Evolutionary conservation across 1,140 invertebrate species (phyloP).

Genomic region (Matsumurasca onukii): DNA sequence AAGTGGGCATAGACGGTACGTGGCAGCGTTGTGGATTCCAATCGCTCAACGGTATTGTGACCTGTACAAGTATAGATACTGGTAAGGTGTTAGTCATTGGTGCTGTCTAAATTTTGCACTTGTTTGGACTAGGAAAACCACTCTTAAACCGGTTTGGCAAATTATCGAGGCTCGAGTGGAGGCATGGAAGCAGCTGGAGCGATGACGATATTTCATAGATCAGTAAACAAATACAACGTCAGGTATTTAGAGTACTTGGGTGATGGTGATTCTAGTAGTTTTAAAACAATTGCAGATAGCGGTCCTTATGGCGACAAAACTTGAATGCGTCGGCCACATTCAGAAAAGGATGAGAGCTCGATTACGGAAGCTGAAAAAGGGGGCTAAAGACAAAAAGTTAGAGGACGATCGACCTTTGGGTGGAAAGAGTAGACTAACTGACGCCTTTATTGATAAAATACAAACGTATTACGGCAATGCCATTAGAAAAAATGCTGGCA

Average conservation of each 20-base stretch:
- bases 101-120: slow-evolving; percentile 10
- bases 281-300: not conserved
- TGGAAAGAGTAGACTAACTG: not conserved
- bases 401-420: not conserved
- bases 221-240: too few relatives aligned
- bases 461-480: slow-evolving; percentile 31
- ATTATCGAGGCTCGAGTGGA: slow-evolving; percentile 21
- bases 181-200: too few relatives aligned
- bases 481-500: slow-evolving; percentile 8
- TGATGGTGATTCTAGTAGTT: too few relatives aligned
- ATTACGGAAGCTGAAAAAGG: slow-evolving; percentile 9
- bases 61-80: slow-evolving; percentile 23
- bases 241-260: too few relatives aligned
- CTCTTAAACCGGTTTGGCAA: slow-evolving; percentile 7
- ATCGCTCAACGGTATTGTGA: too few relatives aligned
- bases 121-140: slow-evolving; percentile 20
- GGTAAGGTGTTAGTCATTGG: slow-evolving; percentile 20
- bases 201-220: too few relatives aligned
- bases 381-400: not conserved
- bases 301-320: slow-evolving; percentile 29
- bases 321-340: slow-evolving; percentile 29
- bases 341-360: slow-evolving; percentile 21
- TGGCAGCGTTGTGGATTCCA: slow-evolving; percentile 33
- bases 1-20: slow-evolving; percentile 34
- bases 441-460: slow-evolving; percentile 7